Evolutionary conservation across 2,797 vertebrate genomes (phyloP).

Genomic region (Melopsittacus undulatus): DNA sequence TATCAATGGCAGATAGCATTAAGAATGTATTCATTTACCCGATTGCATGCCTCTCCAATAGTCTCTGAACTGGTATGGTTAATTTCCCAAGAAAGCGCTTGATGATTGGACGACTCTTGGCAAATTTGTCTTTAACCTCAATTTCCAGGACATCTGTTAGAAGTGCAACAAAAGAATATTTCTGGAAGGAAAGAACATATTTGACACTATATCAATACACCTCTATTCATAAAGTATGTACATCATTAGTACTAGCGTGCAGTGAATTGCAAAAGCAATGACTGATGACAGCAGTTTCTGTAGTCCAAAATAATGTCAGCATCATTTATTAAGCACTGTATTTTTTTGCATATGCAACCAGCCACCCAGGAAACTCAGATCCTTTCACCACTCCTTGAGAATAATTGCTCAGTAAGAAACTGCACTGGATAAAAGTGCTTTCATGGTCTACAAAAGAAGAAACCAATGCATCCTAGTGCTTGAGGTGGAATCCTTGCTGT

Average conservation of each 20-base stretch:
- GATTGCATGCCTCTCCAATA: slow-evolving; percentile 90
- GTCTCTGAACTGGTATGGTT: slow-evolving; percentile 93
- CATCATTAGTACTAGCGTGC: neutral
- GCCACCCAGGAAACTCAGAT: neutral
- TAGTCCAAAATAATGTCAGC: neutral
- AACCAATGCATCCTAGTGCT: neutral
- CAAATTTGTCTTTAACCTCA: slow-evolving; percentile 99
- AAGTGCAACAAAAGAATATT: slow-evolving; percentile 96
- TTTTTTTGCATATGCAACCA: neutral
- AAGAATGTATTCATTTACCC: slow-evolving; percentile 78
- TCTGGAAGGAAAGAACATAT: slow-evolving; percentile 80
- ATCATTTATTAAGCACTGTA: neutral
- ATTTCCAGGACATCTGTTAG: slow-evolving; percentile 98
- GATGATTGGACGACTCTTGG: slow-evolving; percentile 98
- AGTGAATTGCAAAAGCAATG: neutral
- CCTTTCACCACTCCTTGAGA: neutral
- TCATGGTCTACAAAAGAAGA: neutral
- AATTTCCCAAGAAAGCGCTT: slow-evolving; percentile 97
- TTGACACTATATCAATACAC: slow-evolving; percentile 40
- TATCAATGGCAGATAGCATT: neutral
- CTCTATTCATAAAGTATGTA: neutral
- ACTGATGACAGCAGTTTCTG: neutral
- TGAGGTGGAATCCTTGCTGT: neutral
- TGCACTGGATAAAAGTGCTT: neutral
- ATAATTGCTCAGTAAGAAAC: neutral